Evolutionary conservation across 2,113 vertebrate genomes (phyloP).

Genomic region (Apteryx mantelli): DNA sequence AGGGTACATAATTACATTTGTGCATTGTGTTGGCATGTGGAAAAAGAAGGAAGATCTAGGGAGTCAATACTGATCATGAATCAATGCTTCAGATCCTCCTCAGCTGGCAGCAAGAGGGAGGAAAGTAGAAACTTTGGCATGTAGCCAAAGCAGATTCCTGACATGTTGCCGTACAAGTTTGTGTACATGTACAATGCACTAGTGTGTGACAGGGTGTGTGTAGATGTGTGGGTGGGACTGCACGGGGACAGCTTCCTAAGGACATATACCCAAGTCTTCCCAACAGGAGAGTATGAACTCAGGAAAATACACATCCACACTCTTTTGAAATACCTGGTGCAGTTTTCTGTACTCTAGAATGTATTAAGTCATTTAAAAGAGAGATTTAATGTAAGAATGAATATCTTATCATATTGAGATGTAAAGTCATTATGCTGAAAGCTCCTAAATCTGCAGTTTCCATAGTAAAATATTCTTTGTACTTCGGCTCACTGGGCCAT

Average conservation of each 20-base stretch:
- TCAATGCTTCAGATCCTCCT: not conserved
- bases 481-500: not conserved
- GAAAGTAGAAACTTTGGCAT: not conserved
- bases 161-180: fast-evolving
- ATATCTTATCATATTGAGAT: not conserved
- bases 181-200: not conserved
- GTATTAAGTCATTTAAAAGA: not conserved
- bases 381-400: not conserved
- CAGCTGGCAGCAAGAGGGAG: not conserved
- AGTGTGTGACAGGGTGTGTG: not conserved
- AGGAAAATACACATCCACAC: not conserved
- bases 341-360: not conserved
- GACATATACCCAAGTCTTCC: not conserved
- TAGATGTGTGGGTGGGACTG: not conserved
- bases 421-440: not conserved
- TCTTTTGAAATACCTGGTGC: not conserved
- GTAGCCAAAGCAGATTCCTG: not conserved
- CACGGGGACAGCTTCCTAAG: fast-evolving
- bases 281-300: not conserved
- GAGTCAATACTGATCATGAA: not conserved
- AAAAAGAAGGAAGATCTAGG: not conserved
- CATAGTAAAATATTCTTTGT: not conserved
- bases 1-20: not conserved
- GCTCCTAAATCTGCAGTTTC: slow-evolving; percentile 20
- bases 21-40: not conserved